Conservation (phyloP, 2,797 vertebrate genomes). For the Pyrrhura leucotis region DNA sequence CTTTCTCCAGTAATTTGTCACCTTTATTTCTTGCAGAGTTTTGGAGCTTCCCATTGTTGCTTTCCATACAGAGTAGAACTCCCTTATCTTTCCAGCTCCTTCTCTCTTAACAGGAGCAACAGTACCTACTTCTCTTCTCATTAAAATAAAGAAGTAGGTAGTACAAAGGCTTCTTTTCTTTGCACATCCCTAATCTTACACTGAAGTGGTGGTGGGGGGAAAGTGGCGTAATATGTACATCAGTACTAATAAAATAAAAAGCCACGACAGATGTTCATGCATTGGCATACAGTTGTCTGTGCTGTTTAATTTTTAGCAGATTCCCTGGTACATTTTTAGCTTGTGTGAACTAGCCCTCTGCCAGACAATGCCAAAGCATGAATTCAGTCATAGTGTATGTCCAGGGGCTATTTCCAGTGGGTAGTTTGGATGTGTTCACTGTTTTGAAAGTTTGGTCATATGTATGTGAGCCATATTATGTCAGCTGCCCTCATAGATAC, state of each 20-base stretch:
- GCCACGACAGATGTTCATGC: background rate
- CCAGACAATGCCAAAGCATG: background rate
- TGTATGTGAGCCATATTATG: background rate
- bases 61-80: conserved; percentile 35
- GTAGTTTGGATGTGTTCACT: background rate
- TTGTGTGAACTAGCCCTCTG: background rate
- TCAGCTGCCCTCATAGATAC: background rate
- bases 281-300: background rate
- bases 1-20: conserved; percentile 40
- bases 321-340: background rate
- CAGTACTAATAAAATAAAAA: background rate
- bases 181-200: conserved; percentile 14
- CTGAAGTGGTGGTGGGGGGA: background rate
- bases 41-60: conserved; percentile 36
- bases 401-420: conserved; percentile 1
- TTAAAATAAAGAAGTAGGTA: conserved; percentile 50
- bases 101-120: conserved; percentile 33
- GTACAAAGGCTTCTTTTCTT: conserved; percentile 35
- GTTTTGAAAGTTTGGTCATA: background rate
- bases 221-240: background rate
- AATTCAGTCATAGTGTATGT: background rate
- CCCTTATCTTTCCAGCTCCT: conserved; percentile 43
- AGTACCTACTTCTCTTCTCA: conserved; percentile 33
- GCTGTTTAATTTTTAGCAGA: background rate
- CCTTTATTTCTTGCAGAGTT: conserved; percentile 54